Percentiles rank a stretch among this genome's conserved stretches.
phyloP scores from a whole-genome alignment of 2,113 vertebrate genomes.

The Ciconia stormi region DNA sequence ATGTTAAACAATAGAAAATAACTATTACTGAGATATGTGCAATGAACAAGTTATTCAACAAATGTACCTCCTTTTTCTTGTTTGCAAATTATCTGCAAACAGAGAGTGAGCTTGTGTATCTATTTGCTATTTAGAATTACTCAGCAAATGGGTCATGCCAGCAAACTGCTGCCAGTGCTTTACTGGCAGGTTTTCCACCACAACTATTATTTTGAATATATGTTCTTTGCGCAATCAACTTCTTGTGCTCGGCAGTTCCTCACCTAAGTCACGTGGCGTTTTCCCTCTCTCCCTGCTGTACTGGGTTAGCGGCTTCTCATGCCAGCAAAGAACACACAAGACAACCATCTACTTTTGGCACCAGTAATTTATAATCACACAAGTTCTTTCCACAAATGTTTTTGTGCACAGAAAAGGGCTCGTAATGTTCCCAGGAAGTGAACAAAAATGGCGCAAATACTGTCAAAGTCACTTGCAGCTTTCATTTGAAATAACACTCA shows the following conservation, averaged over 20 bases:
- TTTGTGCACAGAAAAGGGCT: background rate
- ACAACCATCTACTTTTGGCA: background rate
- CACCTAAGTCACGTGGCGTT: background rate
- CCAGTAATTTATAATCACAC: background rate
- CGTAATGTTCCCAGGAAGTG: background rate
- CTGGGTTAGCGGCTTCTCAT: background rate
- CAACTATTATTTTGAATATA: background rate
- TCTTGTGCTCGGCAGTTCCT: background rate
- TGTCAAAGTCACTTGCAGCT: background rate
- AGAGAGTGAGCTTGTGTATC: background rate
- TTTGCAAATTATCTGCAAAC: background rate
- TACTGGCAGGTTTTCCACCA: background rate
- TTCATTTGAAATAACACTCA: background rate
- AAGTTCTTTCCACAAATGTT: background rate
- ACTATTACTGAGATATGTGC: background rate
- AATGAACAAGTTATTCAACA: background rate
- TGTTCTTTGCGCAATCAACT: background rate
- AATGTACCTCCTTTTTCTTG: background rate
- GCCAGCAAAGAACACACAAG: background rate
- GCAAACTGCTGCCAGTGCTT: background rate
- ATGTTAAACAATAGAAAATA: background rate
- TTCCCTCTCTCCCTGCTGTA: background rate
- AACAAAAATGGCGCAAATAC: background rate
- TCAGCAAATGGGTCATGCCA: conserved; percentile 1
- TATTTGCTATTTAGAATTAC: background rate